phyloP scores from a whole-genome alignment of 1,140 invertebrate species.

The Leptinotarsa defecta region DNA sequence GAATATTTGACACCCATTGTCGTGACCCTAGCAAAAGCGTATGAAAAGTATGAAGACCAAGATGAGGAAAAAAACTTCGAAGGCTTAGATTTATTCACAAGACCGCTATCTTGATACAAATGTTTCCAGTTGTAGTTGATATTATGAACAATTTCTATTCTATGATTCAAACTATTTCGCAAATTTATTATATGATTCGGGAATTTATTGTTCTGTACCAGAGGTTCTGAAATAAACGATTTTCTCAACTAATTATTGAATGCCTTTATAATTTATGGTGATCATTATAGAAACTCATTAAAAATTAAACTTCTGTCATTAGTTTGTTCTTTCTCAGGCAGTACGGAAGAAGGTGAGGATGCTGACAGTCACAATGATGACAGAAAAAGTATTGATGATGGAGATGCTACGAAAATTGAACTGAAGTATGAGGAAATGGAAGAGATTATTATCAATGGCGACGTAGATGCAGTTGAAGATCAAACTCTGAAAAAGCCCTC shows the following conservation, averaged over 20 bases:
- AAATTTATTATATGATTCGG: background rate
- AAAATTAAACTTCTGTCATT: background rate
- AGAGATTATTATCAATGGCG: background rate
- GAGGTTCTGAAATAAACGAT: background rate
- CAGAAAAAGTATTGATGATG: background rate
- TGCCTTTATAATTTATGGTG: background rate
- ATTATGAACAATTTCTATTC: background rate
- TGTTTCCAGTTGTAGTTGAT: background rate
- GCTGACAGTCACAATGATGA: background rate
- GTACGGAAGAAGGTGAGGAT: background rate
- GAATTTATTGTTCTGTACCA: background rate
- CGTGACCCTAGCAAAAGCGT: slow-evolving; percentile 1
- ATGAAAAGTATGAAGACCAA: slow-evolving; percentile 6
- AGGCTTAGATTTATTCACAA: background rate
- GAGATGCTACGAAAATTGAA: background rate
- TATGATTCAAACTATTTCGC: background rate
- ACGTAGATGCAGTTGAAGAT: background rate
- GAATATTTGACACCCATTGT: slow-evolving; percentile 16
- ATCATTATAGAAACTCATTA: background rate
- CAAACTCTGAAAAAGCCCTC: background rate
- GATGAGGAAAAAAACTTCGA: slow-evolving; percentile 1
- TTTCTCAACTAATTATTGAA: background rate
- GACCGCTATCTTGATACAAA: slow-evolving; percentile 2
- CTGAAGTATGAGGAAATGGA: background rate
- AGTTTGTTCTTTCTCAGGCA: background rate